Percentiles rank a stretch among this genome's conserved stretches.
These are phyloP conservation scores for Tetragnatha montana DNA, from an alignment of 2,888 invertebrate species.

Conservation along the genomic window DNA sequence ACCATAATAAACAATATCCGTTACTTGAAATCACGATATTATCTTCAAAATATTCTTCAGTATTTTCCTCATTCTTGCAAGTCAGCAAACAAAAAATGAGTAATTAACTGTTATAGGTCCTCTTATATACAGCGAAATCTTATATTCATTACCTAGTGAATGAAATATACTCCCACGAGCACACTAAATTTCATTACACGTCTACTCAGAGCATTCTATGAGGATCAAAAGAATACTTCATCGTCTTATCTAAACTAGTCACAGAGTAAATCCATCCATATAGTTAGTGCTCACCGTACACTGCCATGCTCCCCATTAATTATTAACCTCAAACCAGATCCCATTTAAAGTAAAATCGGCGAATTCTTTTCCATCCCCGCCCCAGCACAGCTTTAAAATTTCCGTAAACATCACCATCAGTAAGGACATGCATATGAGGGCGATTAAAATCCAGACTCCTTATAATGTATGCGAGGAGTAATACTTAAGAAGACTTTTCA, in stretches of 20 bases:
- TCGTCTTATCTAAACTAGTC: not conserved
- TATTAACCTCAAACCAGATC: not conserved
- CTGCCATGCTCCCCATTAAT: not conserved
- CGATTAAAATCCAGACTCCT: conserved; percentile 38
- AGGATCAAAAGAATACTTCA: not conserved
- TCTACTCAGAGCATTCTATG: not conserved
- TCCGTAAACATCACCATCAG: conserved; percentile 16
- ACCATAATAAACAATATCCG: no score
- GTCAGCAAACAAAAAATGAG: no score
- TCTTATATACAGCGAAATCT: no score
- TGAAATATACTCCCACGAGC: not conserved
- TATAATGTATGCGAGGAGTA: conserved; percentile 51
- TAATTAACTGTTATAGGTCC: no score
- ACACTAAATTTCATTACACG: not conserved
- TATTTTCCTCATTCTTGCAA: no score
- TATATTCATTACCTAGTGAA: not conserved
- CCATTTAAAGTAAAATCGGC: not conserved
- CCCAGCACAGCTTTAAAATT: conserved; percentile 31
- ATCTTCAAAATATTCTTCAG: no score
- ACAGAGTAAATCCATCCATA: not conserved
- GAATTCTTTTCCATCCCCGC: not conserved
- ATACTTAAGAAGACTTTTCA: conserved; percentile 17
- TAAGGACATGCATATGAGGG: conserved; percentile 2
- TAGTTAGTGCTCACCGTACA: not conserved
- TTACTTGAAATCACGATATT: no score